Evolutionary conservation across 1,140 invertebrate species (phyloP).

Genomic region (Cataglyphis hispanica): DNA sequence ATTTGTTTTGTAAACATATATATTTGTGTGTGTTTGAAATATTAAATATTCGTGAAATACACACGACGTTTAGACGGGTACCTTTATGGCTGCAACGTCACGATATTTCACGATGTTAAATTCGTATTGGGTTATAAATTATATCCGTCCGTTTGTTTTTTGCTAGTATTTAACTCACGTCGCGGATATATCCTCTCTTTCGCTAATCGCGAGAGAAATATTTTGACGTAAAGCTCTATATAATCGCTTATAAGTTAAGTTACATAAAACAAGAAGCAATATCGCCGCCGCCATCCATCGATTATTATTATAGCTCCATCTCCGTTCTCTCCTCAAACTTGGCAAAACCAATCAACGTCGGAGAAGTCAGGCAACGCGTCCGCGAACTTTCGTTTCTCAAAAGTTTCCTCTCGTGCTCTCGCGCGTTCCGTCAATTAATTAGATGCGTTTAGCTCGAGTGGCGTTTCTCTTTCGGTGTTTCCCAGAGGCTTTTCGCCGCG

Average conservation of each 20-base stretch:
- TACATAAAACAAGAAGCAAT: constrained; percentile 31
- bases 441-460: constrained; percentile 64
- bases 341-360: constrained; percentile 58
- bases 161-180: neutral
- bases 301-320: constrained; percentile 40
- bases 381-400: constrained; percentile 52
- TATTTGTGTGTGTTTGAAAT: neutral
- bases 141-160: neutral
- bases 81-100: neutral
- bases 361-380: constrained; percentile 28
- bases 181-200: neutral
- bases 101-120: neutral
- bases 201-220: neutral
- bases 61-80: neutral
- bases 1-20: constrained; percentile 2
- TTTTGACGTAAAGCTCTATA: constrained; percentile 1
- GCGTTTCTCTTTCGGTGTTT: constrained; percentile 53
- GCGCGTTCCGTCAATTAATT: constrained; percentile 66
- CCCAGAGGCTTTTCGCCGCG: constrained; percentile 16
- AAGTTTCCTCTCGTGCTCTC: constrained; percentile 58
- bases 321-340: constrained; percentile 6
- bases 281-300: constrained; percentile 11
- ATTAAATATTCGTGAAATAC: constrained; percentile 13
- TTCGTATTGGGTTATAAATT: neutral
- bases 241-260: constrained; percentile 36